These are phyloP conservation scores for Illadopsis cleaveri DNA, from an alignment of 2,113 vertebrate species.

Conservation along the genomic window DNA sequence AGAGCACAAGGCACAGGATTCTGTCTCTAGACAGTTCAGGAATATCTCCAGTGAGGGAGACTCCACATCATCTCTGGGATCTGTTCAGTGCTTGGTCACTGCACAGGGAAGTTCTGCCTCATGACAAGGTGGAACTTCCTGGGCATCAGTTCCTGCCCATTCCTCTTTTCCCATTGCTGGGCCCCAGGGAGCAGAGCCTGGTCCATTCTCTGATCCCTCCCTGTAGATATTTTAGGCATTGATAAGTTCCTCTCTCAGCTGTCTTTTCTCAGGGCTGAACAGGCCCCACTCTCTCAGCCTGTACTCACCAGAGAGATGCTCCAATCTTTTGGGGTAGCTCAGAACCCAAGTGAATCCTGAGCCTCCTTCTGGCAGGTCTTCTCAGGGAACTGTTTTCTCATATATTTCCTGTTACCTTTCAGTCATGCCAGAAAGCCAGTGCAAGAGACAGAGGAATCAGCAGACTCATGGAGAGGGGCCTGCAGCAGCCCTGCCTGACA, in stretches of 20 bases:
- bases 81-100: background rate
- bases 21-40: background rate
- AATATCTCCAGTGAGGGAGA: background rate
- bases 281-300: background rate
- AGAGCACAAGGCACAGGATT: background rate
- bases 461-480: background rate
- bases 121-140: background rate
- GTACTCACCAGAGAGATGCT: background rate
- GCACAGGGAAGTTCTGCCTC: background rate
- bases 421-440: background rate
- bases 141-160: accelerated
- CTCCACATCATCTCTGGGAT: background rate
- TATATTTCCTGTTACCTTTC: accelerated
- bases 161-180: background rate
- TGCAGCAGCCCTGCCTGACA: background rate
- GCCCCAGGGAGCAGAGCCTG: background rate
- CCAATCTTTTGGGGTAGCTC: background rate
- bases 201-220: background rate
- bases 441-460: background rate
- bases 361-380: background rate
- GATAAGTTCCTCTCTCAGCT: background rate
- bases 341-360: background rate
- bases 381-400: background rate
- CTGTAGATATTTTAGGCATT: background rate
- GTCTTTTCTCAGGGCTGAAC: background rate